Base-by-base conservation (phyloP, 2,888 invertebrate species). In the Xestia sexstrigata region DNA sequence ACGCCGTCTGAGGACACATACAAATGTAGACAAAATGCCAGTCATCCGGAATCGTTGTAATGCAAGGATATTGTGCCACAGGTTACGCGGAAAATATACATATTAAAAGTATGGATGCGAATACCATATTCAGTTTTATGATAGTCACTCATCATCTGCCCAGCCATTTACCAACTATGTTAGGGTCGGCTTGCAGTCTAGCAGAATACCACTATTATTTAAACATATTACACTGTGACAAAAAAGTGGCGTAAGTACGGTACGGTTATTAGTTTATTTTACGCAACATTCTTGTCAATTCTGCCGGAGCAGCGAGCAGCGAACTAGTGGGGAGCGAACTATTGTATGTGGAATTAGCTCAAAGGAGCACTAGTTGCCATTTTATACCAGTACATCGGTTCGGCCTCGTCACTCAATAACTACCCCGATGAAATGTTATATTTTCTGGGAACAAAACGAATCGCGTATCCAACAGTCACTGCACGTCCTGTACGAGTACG, bases 1-100 rank as follows among this genome's bases (percentile, higher is more conserved):
- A 99, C 98, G 63, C 99, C 99, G 96, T 99, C 99, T 99, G 75
- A 8, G 26, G 15, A 23, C 6, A 70, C 11, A 39, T 42, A 67
- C 11, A 30, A 60, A 60, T 60, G 17, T 60, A 30, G 60, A 20
- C 35, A 9, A 30, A 60, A 30, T 9, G 17, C 9, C 26, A 63
- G 42, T 49, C n/a, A 1, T 30, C 5, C 7, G 11, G 15, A 72
- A 71, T 39, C 9, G 8, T 30, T 23, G 5, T 23, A 8, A 23
- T 39, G 20, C 23, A 39, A 39, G 26, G 23, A 26, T 60, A 26
- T 23, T 26, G 35, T 35, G 20, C 11, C 42, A 26, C 9, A 30
- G 9, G n/a, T 35, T n/a, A 47, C 20, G 8, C 20, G 17, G 20
- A 39, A 49, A 49, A 7, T 7, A 49, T 69, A 30, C 9, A 49